phyloP scores from a whole-genome alignment of 2,888 invertebrate genomes.

The Dryadula phaetusa region DNA sequence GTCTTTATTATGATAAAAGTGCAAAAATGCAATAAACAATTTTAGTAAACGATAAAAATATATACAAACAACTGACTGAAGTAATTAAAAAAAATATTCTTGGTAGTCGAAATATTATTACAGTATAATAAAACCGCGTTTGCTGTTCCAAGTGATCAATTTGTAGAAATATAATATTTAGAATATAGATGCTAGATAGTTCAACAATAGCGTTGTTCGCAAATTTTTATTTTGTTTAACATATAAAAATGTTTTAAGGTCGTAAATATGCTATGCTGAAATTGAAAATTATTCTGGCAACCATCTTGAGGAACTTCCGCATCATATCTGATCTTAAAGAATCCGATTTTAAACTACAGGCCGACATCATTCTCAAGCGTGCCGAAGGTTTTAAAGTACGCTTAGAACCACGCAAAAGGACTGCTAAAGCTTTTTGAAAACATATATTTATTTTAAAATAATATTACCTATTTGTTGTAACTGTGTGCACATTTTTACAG shows the following conservation, averaged over 20 bases:
- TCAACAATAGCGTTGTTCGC: too few species aligned
- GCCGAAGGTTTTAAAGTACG: constrained; percentile 90
- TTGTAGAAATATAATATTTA: not conserved
- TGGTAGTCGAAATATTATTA: too few species aligned
- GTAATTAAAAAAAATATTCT: too few species aligned
- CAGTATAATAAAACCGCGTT: too few species aligned
- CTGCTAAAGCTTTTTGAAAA: constrained; percentile 63
- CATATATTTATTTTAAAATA: constrained; percentile 37
- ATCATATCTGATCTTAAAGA: constrained; percentile 88
- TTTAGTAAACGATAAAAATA: too few species aligned
- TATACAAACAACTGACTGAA: too few species aligned
- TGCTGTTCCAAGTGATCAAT: not conserved
- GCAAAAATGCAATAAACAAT: too few species aligned
- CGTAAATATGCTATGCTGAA: constrained; percentile 93
- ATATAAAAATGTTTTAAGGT: constrained; percentile 71
- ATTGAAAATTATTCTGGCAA: constrained; percentile 90
- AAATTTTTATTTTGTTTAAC: not conserved
- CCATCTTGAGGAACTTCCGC: constrained; percentile 89
- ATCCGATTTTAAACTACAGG: constrained; percentile 88
- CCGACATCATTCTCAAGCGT: constrained; percentile 91
- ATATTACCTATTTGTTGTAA: constrained; percentile 46
- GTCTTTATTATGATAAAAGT: constrained; percentile 54
- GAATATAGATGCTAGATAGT: not conserved
- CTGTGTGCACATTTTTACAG: constrained; percentile 54
- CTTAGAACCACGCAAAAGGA: constrained; percentile 86